phyloP scores from a whole-genome alignment of 2,888 invertebrate species.

The Liposcelis brunnea region DNA sequence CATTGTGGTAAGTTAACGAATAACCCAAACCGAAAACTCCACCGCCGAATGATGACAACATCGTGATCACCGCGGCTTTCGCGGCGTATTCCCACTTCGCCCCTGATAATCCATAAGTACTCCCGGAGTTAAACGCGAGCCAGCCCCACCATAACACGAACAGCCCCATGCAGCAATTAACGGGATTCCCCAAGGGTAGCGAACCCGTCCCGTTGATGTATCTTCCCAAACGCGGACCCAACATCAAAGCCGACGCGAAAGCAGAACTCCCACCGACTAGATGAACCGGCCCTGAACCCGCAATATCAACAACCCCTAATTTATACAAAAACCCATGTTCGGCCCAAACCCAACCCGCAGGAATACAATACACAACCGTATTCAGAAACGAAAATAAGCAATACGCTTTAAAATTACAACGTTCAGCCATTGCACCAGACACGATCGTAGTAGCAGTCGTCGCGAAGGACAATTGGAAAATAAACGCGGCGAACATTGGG shows the following conservation, averaged over 20 bases:
- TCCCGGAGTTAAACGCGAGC: conserved; percentile 86
- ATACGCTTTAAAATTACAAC: conserved; percentile 81
- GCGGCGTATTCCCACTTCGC: conserved; percentile 86
- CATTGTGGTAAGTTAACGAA: conserved; percentile 47
- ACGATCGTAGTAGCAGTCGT: conserved; percentile 84
- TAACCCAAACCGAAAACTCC: conserved; percentile 52
- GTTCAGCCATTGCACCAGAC: conserved; percentile 87
- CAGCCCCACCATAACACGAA: conserved; percentile 96
- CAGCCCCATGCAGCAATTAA: conserved; percentile 79
- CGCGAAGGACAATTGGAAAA: conserved; percentile 81
- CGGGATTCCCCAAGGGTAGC: conserved; percentile 68
- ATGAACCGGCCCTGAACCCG: conserved; percentile 83
- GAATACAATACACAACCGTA: conserved; percentile 78
- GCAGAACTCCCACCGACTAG: conserved; percentile 61
- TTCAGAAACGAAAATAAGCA: conserved; percentile 78
- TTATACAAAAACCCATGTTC: conserved; percentile 69
- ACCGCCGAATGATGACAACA: conserved; percentile 82
- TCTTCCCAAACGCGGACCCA: conserved; percentile 73
- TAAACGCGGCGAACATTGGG: conserved; percentile 67
- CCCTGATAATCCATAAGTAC: conserved; percentile 48
- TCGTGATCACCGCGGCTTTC: conserved; percentile 73
- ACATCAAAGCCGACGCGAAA: conserved; percentile 74
- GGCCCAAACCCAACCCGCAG: conserved; percentile 89
- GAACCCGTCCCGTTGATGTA: conserved; percentile 61
- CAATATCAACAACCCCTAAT: conserved; percentile 80